Evolutionary conservation across 1,140 invertebrate species (phyloP).

Genomic region (Pogonus chalceus): DNA sequence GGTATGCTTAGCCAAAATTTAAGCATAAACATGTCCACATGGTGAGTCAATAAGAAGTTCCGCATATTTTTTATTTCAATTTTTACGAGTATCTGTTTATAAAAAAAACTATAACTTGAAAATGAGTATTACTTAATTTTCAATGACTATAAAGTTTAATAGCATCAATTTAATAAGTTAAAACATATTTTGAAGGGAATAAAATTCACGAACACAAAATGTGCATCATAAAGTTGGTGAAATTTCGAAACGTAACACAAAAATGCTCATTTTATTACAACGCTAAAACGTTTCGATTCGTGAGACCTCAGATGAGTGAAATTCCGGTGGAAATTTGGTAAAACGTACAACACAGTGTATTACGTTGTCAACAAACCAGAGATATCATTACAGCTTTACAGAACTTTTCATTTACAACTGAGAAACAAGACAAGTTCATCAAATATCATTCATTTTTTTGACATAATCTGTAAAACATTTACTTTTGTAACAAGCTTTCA

Average conservation of each 20-base stretch:
- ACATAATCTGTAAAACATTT: too few relatives aligned
- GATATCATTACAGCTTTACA: too few relatives aligned
- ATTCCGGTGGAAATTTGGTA: not conserved
- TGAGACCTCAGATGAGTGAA: not conserved
- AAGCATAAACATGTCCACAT: too few relatives aligned
- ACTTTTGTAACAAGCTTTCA: too few relatives aligned
- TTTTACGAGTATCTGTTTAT: not conserved
- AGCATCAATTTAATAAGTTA: not conserved
- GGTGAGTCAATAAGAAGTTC: too few relatives aligned
- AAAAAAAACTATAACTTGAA: not conserved
- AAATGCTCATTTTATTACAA: not conserved
- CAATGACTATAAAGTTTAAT: not conserved
- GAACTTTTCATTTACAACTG: too few relatives aligned
- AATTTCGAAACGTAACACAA: not conserved
- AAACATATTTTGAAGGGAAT: not conserved
- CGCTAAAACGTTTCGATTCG: not conserved
- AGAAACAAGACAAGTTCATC: too few relatives aligned
- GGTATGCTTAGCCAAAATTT: too few relatives aligned
- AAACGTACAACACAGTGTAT: not conserved
- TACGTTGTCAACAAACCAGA: too few relatives aligned
- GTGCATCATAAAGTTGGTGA: not conserved
- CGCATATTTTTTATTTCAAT: not conserved
- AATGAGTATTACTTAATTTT: not conserved
- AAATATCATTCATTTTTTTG: too few relatives aligned
- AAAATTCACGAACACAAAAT: not conserved